Percentiles rank a stretch among this genome's conserved stretches.
Evolutionary conservation across 2,888 invertebrate genomes (phyloP).

Genomic region (Morpho achilles): DNA sequence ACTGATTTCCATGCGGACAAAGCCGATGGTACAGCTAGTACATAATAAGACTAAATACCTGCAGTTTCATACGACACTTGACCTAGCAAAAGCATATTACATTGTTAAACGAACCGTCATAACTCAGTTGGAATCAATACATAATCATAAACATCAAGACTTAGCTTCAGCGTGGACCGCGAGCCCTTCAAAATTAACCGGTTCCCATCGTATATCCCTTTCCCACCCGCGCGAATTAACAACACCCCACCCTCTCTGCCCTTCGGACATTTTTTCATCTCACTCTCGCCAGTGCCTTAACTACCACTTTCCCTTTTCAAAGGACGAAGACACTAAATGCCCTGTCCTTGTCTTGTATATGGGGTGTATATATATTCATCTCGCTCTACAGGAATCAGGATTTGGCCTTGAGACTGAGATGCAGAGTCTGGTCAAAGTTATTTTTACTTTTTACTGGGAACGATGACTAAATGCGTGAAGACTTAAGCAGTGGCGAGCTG

Average conservation of each 20-base stretch:
- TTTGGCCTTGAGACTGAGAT: conserved; percentile 75
- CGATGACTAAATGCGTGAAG: conserved; percentile 70
- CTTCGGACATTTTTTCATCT: conserved; percentile 74
- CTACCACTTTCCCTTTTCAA: conserved; percentile 78
- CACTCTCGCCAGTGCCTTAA: conserved; percentile 68
- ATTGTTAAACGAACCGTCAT: conserved; percentile 29
- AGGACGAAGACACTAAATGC: conserved; percentile 69
- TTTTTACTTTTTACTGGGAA: conserved; percentile 76
- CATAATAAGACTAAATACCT: no score
- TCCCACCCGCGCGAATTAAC: conserved; percentile 30
- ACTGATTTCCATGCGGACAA: no score
- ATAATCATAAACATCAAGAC: conserved; percentile 54
- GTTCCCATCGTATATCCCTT: conserved; percentile 49
- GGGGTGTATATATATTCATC: conserved; percentile 35
- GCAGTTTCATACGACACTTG: conserved; percentile 1
- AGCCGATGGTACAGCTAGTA: no score
- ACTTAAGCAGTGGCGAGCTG: conserved; percentile 46
- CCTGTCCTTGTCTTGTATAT: conserved; percentile 36
- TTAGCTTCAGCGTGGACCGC: conserved; percentile 47
- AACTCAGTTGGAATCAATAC: conserved; percentile 57
- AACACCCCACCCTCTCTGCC: conserved; percentile 49
- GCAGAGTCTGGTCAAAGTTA: conserved; percentile 67
- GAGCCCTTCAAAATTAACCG: conserved; percentile 77
- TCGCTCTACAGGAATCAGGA: conserved; percentile 54
- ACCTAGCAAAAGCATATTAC: conserved; percentile 17